Base-by-base conservation (phyloP, 2,113 vertebrate species). In the Bostrychus sinensis region DNA sequence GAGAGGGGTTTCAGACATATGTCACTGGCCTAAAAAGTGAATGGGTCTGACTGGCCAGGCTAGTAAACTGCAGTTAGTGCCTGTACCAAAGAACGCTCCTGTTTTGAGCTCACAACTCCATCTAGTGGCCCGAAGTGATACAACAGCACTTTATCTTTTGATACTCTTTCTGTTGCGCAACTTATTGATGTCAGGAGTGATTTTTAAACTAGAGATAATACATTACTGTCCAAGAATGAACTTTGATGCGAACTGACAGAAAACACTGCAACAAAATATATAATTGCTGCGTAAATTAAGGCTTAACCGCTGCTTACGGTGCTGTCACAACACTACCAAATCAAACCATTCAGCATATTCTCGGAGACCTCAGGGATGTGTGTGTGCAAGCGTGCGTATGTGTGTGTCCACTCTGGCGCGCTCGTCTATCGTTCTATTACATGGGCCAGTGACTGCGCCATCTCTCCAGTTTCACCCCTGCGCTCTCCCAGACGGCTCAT, bases 351-450 rank as follows among this genome's bases (percentile, higher is more conserved):
- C 56, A 62, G 59, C 62, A 81, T 68, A 73, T 69, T 81, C 57
- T 58, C 39, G 53, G 66, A n/a, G 37, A 38, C 76, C 53, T 56
- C 72, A 32, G 16, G 48, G 61, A 75, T 51, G 37, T 61, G 9
- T 64, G 59, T 60, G 61, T 56, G 50, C 28, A 50, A 36, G 53
- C 23, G 43, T 45, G 57, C 34, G 43, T 34, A 61, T 30, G 62
- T 9, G 38, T 34, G 14, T 58, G 78, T 77, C 45, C 73, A 68
- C 17, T 32, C 22, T 4, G 0, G 62, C 82, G 62, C 80, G 59
- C 72, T 71, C 78, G 55, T 78, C 82, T 81, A 77, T 89, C 85
- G 81, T 91, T 88, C 83, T 81, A 88, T 91, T 91, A 89, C 84
- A 89, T 86, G 89, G 86, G 77, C 89, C 89, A 89, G 77, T 89